Conservation (phyloP, 2,888 invertebrate species). For the Steinernema hermaphroditum region DNA sequence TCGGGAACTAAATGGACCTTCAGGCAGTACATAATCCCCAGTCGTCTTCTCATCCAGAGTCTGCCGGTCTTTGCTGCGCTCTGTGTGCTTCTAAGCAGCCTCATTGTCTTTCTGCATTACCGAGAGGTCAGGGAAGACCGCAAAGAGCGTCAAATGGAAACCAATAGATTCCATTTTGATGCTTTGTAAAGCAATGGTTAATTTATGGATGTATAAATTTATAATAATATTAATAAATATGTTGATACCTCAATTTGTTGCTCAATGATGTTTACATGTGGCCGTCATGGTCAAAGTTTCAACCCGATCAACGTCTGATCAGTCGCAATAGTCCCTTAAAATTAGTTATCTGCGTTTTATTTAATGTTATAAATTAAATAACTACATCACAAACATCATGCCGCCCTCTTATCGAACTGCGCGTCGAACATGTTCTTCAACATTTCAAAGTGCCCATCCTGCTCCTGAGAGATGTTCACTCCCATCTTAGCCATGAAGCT, state of each 20-base stretch:
- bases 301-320: no score
- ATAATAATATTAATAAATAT: no score
- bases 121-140: slow-evolving; percentile 61
- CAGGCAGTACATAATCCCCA: slow-evolving; percentile 65
- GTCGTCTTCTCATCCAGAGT: slow-evolving; percentile 58
- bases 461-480: not conserved
- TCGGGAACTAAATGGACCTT: slow-evolving; percentile 50
- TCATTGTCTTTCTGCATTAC: slow-evolving; percentile 59
- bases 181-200: slow-evolving; percentile 63
- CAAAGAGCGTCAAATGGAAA: slow-evolving; percentile 60
- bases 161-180: slow-evolving; percentile 66
- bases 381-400: no score
- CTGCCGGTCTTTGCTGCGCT: slow-evolving; percentile 48
- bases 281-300: no score
- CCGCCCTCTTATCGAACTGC: not conserved
- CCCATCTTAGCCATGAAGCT: not conserved
- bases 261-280: no score
- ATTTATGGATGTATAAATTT: no score
- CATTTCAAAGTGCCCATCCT: slow-evolving; percentile 20
- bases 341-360: no score
- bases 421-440: slow-evolving; percentile 21
- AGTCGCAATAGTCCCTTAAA: no score
- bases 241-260: no score
- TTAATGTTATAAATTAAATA: no score
- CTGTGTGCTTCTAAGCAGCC: slow-evolving; percentile 57